Conservation (phyloP, 2,797 vertebrate genomes). For the Chaetophractus vellerosus region DNA sequence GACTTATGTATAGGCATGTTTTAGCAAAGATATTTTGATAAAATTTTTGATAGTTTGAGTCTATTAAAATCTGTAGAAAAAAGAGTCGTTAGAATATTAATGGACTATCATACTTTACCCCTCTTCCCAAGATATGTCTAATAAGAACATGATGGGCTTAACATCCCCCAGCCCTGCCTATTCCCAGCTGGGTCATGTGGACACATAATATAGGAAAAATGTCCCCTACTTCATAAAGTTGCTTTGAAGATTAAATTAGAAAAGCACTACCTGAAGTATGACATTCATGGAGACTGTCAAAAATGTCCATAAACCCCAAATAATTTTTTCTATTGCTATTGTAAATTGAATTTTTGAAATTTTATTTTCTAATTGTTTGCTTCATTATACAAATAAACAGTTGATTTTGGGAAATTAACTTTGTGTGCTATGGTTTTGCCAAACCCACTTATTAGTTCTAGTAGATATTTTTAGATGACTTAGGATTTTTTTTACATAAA, state of each 20-base stretch:
- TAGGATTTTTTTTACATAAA: neutral
- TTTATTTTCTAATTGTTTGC: neutral
- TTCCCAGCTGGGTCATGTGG: neutral
- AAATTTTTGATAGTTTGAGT: no score
- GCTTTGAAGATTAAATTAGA: conserved; percentile 2
- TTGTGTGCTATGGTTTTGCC: neutral
- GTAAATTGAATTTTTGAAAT: neutral
- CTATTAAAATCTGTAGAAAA: neutral
- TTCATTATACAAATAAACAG: neutral
- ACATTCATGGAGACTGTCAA: neutral
- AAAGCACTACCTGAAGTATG: neutral
- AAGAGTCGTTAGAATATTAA: neutral
- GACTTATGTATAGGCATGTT: neutral
- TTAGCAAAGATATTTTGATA: neutral
- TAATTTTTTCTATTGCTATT: neutral
- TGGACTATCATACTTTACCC: neutral
- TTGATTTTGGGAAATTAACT: neutral
- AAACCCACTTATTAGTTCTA: neutral
- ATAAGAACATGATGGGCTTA: neutral
- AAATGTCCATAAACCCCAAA: neutral
- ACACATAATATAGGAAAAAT: neutral
- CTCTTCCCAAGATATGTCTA: neutral
- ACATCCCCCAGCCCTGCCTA: neutral
- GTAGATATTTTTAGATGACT: neutral
- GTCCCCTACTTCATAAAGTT: neutral